Evolutionary conservation across 2,113 vertebrate genomes (phyloP).

Genomic region (Petrocephalus zakoni): DNA sequence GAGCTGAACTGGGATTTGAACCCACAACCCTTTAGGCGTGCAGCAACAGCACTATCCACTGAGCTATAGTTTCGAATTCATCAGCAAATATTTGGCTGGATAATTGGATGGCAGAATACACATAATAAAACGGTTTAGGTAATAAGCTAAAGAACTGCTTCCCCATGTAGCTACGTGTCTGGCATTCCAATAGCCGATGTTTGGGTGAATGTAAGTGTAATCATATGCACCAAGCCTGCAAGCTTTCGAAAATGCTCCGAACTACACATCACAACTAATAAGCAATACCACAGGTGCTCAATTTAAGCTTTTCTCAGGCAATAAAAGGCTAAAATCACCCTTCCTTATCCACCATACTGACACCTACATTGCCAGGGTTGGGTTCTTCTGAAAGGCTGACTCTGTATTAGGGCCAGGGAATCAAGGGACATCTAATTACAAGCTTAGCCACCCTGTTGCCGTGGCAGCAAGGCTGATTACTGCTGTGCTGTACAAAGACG

Average conservation of each 20-base stretch:
- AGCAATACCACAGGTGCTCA: not conserved
- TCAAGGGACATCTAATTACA: not conserved
- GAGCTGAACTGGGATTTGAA: not conserved
- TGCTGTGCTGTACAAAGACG: not conserved
- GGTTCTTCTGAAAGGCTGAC: not conserved
- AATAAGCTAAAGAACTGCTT: not conserved
- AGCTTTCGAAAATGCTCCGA: not conserved
- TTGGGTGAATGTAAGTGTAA: not conserved
- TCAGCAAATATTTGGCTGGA: not conserved
- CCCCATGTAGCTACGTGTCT: not conserved
- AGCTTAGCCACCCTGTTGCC: not conserved
- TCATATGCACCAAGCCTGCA: not conserved
- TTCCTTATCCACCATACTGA: not conserved
- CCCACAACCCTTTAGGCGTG: not conserved
- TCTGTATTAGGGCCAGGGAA: not conserved
- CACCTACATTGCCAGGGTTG: not conserved
- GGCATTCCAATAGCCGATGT: not conserved
- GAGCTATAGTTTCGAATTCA: not conserved
- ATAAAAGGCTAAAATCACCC: not conserved
- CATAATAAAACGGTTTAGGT: not conserved
- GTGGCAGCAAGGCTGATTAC: not conserved
- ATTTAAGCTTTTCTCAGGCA: not conserved
- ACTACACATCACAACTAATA: not conserved
- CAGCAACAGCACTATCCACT: not conserved
- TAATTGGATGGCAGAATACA: not conserved